A percentile compares a stretch with the other conserved stretches of the same genome.
These are phyloP conservation scores for Oncorhynchus tshawytscha DNA, from an alignment of 2,113 vertebrate genomes.

Conservation along the genomic window DNA sequence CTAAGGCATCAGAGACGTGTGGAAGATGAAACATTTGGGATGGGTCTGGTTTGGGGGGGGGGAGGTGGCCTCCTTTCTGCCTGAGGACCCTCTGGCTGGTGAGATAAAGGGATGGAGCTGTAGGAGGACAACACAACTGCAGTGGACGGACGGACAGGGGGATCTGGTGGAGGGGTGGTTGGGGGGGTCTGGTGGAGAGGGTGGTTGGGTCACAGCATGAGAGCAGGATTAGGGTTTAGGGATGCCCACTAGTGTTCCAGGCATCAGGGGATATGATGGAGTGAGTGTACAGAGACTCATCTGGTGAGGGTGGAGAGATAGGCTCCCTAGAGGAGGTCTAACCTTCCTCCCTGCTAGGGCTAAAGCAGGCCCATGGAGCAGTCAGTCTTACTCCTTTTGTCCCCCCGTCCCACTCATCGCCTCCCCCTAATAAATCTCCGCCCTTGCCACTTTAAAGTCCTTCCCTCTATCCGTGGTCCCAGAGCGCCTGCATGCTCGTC, in stretches of 20 bases:
- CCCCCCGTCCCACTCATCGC: background rate
- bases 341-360: background rate
- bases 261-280: conserved; percentile 2
- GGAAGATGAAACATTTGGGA: conserved; percentile 11
- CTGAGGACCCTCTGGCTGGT: background rate
- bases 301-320: background rate
- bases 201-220: conserved; percentile 7
- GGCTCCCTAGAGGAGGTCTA: background rate
- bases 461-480: background rate
- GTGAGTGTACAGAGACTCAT: background rate
- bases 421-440: background rate
- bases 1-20: background rate
- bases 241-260: background rate
- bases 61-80: background rate
- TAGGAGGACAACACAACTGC: background rate
- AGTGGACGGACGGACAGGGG: background rate
- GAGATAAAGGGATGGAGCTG: conserved; percentile 35
- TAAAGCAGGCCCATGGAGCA: background rate
- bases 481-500: background rate
- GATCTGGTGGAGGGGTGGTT: background rate
- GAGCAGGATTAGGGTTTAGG: conserved; percentile 19
- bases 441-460: background rate
- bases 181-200: background rate
- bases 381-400: background rate
- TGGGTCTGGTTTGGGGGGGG: background rate